phyloP scores from a whole-genome alignment of 1,140 invertebrate species.

The Heliconius hermathena region DNA sequence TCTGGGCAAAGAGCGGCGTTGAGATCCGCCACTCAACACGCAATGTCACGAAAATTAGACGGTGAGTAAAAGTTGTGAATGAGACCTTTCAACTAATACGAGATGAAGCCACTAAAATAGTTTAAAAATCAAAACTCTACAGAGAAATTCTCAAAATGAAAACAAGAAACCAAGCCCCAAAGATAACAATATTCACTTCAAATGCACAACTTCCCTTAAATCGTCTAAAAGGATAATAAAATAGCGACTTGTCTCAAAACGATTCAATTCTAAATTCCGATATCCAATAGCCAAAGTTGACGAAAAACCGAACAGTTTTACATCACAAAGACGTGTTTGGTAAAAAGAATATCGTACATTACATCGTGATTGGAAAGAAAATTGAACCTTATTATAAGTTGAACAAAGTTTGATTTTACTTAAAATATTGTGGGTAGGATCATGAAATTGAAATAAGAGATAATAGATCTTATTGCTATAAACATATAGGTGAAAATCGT shows the following conservation, averaged over 20 bases:
- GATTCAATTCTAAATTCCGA: slow-evolving; percentile 36
- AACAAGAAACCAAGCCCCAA: background rate
- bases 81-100: too few relatives aligned
- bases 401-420: background rate
- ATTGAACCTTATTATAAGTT: slow-evolving; percentile 8
- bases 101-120: background rate
- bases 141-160: background rate
- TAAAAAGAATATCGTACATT: slow-evolving; percentile 35
- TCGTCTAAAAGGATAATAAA: slow-evolving; percentile 24
- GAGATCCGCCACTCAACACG: too few relatives aligned
- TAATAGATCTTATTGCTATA: background rate
- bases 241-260: slow-evolving; percentile 29
- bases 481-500: slow-evolving; percentile 5
- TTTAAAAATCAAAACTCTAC: background rate
- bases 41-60: too few relatives aligned
- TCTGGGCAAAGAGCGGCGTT: too few relatives aligned
- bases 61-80: too few relatives aligned
- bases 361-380: background rate
- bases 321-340: slow-evolving; percentile 45
- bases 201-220: background rate
- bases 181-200: background rate
- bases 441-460: background rate
- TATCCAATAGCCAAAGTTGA: slow-evolving; percentile 36
- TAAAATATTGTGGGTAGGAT: background rate
- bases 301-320: slow-evolving; percentile 41